A percentile compares a stretch with the other conserved stretches of the same genome.
Evolutionary conservation across 2,888 invertebrate species (phyloP).

Genomic region (Pollenia angustigena): DNA sequence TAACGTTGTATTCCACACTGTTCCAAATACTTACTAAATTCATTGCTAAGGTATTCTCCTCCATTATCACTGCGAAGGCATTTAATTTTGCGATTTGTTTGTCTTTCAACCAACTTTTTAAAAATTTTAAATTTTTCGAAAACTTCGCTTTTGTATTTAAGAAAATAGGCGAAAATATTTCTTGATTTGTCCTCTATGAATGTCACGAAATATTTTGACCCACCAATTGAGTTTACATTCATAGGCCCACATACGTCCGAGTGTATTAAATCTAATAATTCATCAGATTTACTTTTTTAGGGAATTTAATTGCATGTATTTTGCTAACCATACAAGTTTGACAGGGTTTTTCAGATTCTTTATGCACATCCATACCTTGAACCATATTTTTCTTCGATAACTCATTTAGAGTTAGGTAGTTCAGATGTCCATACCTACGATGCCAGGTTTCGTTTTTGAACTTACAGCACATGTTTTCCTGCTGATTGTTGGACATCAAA

Average conservation of each 20-base stretch:
- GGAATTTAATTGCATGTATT: conserved; percentile 27
- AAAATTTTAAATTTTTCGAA: conserved; percentile 13
- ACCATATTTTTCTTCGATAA: background rate
- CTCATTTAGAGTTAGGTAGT: conserved; percentile 1
- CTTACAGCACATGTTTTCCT: background rate
- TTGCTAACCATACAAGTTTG: conserved; percentile 13
- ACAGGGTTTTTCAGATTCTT: no score
- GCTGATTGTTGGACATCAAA: background rate
- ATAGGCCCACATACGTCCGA: conserved; percentile 22
- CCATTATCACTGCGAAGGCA: conserved; percentile 41
- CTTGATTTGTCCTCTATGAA: conserved; percentile 56
- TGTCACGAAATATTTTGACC: conserved; percentile 29
- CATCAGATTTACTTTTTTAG: background rate
- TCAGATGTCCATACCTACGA: conserved; percentile 9
- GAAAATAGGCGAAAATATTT: conserved; percentile 47
- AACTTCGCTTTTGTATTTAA: conserved; percentile 55
- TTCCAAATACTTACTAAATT: conserved; percentile 60
- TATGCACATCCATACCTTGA: background rate
- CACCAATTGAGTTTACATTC: background rate
- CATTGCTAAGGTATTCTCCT: conserved; percentile 32
- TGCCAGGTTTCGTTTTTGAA: background rate
- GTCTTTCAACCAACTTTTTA: conserved; percentile 38
- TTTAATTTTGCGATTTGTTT: conserved; percentile 33
- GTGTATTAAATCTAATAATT: conserved; percentile 15
- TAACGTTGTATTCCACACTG: conserved; percentile 70